Base-by-base conservation (phyloP, 2,797 vertebrate species). In the Uromys caudimaculatus region DNA sequence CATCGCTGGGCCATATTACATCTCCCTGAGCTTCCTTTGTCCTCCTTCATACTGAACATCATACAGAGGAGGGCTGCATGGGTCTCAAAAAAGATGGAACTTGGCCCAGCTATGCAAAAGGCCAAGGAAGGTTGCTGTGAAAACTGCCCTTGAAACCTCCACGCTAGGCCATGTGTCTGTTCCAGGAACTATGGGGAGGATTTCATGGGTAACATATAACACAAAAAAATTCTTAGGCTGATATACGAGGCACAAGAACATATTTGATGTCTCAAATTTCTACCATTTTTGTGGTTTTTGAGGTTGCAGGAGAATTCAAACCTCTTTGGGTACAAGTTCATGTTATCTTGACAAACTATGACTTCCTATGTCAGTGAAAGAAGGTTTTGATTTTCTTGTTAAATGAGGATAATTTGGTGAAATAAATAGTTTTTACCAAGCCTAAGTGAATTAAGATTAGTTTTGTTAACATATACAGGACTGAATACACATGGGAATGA, bases 201-300 rank as follows among this genome's bases (percentile, higher is more conserved):
- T 71, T 52, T 58, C 35, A 58, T 62, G 75, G 93, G 35, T 81
- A 88, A 69, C 58, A 84, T 47, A n/a, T 32, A 35, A 88, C 54
- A 79, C 86, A 83, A 71, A 64, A 89, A 69, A 95, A n/a, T 52
- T 79, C 21, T n/a, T 64, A 58, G 82, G 29, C 50, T 35, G 52
- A 90, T 52, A 27, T 32, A 76, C 0, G 38, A 84, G 93, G 76
- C 47, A 1, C 23, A 75, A 77, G 47, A 81, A 94, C 84, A 69
- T 85, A 89, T 47, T 77, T 91, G 52, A 89, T 89, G 84, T 95
- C 19, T 77, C 4, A n/a, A 94, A 97, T 97, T 94, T 93, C 94
- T 97, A 76, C 95, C 89, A 97, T 97, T 95, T 95, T 97, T 97
- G 97, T 97, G 97, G 97, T 93, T 97, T 97, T 91, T 95, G 97